Percentiles rank a stretch among this genome's conserved stretches.
phyloP scores from a whole-genome alignment of 2,797 vertebrate species.

The Sebastes goodei region DNA sequence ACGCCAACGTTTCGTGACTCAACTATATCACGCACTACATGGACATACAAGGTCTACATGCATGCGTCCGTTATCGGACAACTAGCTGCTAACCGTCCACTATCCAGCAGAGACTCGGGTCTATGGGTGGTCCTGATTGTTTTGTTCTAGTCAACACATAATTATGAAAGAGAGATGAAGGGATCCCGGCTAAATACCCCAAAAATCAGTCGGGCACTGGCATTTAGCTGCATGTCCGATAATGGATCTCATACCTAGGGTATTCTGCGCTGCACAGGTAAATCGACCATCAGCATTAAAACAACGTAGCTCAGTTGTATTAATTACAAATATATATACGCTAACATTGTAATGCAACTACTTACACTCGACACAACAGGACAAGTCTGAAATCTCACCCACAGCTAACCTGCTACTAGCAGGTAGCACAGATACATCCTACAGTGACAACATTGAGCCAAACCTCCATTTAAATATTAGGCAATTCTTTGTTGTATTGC shows the following conservation, averaged over 20 bases:
- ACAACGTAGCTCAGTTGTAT: neutral
- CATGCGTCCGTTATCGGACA: constrained; percentile 42
- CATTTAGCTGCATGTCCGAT: constrained; percentile 6
- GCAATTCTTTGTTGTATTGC: neutral
- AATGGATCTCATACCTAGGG: neutral
- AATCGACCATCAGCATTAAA: neutral
- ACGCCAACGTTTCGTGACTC: constrained; percentile 32
- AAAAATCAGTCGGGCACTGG: neutral
- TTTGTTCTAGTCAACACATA: neutral
- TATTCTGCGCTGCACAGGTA: neutral
- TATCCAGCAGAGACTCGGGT: neutral
- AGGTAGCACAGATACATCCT: neutral
- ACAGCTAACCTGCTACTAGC: constrained; percentile 13
- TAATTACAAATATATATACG: neutral
- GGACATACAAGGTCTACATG: neutral
- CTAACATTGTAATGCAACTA: neutral
- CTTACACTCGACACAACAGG: neutral
- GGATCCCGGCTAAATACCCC: neutral
- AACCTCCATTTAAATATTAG: neutral
- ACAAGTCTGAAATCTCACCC: neutral
- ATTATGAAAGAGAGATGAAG: neutral
- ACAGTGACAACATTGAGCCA: neutral
- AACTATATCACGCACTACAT: neutral
- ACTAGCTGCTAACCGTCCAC: neutral
- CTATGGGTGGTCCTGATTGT: neutral